phyloP scores from a whole-genome alignment of 2,113 vertebrate species.

The Chionomys nivalis region DNA sequence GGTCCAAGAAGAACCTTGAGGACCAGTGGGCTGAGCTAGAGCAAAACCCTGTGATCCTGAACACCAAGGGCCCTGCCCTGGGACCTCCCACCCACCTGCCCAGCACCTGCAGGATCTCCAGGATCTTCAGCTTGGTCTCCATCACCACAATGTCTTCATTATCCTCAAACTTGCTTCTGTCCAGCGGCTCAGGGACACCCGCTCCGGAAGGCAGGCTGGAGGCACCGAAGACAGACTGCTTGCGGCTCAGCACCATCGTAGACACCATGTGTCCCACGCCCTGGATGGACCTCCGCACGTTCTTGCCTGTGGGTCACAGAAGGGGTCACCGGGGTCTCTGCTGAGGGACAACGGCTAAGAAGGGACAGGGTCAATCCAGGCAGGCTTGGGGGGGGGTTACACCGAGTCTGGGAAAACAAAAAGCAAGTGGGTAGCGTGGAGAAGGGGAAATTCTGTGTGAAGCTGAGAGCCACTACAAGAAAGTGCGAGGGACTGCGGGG shows the following conservation, averaged over 20 bases:
- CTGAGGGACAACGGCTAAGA: background rate
- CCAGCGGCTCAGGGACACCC: conserved; percentile 83
- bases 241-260: conserved; percentile 97
- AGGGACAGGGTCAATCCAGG: background rate
- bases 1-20: background rate
- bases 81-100: background rate
- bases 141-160: conserved; percentile 96
- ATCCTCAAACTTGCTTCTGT: conserved; percentile 91
- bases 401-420: background rate
- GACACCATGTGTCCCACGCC: conserved; percentile 99
- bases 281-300: conserved; percentile 95
- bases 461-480: background rate
- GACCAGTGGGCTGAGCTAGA: background rate
- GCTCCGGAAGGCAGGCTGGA: conserved; percentile 80
- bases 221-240: conserved; percentile 91
- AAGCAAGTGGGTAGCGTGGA: background rate
- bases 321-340: background rate
- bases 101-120: conserved; percentile 96
- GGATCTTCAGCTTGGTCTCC: conserved; percentile 98
- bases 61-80: background rate
- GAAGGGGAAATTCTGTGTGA: background rate
- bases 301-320: conserved; percentile 88
- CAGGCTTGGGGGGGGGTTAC: background rate
- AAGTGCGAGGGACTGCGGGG: background rate
- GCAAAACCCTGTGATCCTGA: background rate